These are phyloP conservation scores for Synanthedon tipuliformis DNA, from an alignment of 2,888 invertebrate species.

Conservation along the genomic window DNA sequence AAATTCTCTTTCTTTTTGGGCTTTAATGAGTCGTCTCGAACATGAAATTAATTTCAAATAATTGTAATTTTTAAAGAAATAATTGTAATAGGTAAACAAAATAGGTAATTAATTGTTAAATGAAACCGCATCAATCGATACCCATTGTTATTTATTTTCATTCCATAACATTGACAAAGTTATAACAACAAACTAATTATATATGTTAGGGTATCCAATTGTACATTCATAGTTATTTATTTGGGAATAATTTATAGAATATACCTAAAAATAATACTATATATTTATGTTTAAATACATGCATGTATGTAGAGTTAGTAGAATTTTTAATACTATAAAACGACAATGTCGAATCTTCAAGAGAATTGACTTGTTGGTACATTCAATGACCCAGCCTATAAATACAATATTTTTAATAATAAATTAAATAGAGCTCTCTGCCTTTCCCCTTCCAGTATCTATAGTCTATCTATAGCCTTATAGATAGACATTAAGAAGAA, in stretches of 20 bases:
- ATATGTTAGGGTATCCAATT: constrained; percentile 34
- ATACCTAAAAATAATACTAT: constrained; percentile 30
- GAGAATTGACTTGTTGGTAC: neutral
- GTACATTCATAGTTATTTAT: constrained; percentile 23
- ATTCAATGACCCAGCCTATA: constrained; percentile 34
- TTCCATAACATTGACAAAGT: constrained; percentile 45
- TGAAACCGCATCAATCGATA: constrained; percentile 30
- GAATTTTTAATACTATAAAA: neutral
- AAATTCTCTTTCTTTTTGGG: too few species aligned
- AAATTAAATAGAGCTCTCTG: constrained; percentile 4
- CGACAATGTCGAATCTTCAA: neutral
- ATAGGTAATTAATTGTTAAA: constrained; percentile 2
- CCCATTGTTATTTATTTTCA: constrained; percentile 46
- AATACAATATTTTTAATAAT: constrained; percentile 11
- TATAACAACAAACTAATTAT: constrained; percentile 52
- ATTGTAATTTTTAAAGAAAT: too few species aligned
- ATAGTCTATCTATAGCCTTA: constrained; percentile 3
- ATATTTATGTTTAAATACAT: constrained; percentile 24
- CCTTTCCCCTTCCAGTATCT: constrained; percentile 29
- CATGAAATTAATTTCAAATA: too few species aligned
- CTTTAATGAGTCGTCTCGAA: too few species aligned
- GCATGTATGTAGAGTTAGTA: constrained; percentile 59
- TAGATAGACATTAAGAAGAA: constrained; percentile 3
- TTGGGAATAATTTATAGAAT: constrained; percentile 27
- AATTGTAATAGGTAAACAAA: too few species aligned